Evolutionary conservation across 2,797 vertebrate species (phyloP), one percentile per base, ranked within the genome.

Genomic region (Gephyroberyx darwinii): DNA sequence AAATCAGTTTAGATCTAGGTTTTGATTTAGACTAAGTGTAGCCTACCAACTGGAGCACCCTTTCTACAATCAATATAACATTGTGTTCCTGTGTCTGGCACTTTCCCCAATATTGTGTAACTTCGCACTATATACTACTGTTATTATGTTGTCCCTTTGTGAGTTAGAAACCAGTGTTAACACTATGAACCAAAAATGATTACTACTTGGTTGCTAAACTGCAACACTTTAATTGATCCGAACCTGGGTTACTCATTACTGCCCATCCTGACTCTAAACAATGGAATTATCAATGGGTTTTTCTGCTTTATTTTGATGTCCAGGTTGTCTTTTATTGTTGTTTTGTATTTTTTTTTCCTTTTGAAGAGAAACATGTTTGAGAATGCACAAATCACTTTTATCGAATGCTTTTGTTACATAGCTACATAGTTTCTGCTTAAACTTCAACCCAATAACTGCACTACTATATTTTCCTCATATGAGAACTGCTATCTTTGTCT

Each of bases 331-430:
- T 31, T 41, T 50, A 41, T 54, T 58, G 17, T 60, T 61, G 0
- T 54, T 75, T 67, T 61, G 31, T 72, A 52, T 74, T 50, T 75
- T 51, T 30, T 66, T 70, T 83, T 14, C 22, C 54, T 57, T 85
- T 43, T 47, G 33, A 64, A 48, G 45, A 64, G 52, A 62, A 75
- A 64, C 17, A 61, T 43, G 43, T 53, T 78, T 54, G 19, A 71
- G 26, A 80, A 69, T 78, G 83, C 85, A 90, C 82, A 74, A 74
- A 88, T 83, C 81, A 85, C 86, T 87, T 86, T 80, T 58, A 66
- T 54, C 58, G 54, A 45, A 82, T 56, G 52, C 61, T 84, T 50
- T 55, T 82, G 55, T 82, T 58, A 41, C 48, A 62, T 65, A 43
- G 0, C 53, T 47, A n/a, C n/a, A n/a, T 68, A 45, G 10, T 70